Evolutionary conservation across 2,888 invertebrate genomes (phyloP), one percentile per base, ranked within the genome.

Genomic region (Deroplatys truncata): DNA sequence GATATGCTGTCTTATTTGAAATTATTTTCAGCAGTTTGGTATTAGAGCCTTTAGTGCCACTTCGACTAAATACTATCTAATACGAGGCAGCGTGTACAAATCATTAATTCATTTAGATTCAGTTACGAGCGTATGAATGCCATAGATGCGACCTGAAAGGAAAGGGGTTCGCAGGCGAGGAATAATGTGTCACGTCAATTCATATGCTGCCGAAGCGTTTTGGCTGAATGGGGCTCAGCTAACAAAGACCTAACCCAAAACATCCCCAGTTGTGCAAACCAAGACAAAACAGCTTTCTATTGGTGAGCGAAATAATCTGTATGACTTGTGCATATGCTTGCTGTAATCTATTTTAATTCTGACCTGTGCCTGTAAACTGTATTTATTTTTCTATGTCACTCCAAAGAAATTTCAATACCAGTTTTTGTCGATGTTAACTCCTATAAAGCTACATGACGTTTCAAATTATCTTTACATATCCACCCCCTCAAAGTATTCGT

Each of bases 31-130:
- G 49, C 56, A 72, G 56, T 72, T 43, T 43, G 43, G 43, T 43
- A 43, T 43, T 43, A 3, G 20, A 56, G 56, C 7, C 35, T 35
- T 35, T 8, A 9, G 7, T 5, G 13, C 7, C 5, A 43, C 1
- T 5, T 35, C 35, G 35, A 35, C 35, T 72, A 72, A 72, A 20
- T 72, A 72, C 56, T 72, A 72, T 20, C 20, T 16, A 1, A 13
- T 13, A 43, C 43, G 43, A 72, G 9, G 20, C 82, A 15, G n/a
- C 9, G 82, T 35, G 82, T 43, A 28, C 87, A 87, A 87, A 82
- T 87, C 82, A 82, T 35, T n/a, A 82, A 83, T 83, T 87, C 87
- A 87, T 87, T 87, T 87, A 82, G 82, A 87, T 87, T 43, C 87
- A 83, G 87, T 35, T 87, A 87, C 31, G 83, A 82, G 35, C 35